A percentile compares a stretch with the other conserved stretches of the same genome.
Conservation (phyloP, 2,888 invertebrate species). For the Pollenia griseotomentosa region DNA sequence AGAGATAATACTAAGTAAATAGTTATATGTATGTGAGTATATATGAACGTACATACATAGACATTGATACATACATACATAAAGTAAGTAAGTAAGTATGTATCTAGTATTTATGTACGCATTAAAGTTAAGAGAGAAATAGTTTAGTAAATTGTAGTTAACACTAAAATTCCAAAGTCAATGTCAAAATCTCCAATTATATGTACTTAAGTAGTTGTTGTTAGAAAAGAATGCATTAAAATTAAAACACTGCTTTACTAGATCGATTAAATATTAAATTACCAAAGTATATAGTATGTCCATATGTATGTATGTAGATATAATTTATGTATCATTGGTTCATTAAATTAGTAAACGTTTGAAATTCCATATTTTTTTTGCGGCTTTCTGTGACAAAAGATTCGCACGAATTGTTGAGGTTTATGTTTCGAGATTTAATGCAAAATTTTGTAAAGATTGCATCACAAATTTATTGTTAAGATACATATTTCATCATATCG, state of each 20-base stretch:
- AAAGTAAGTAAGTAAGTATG: background rate
- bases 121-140: too few relatives aligned
- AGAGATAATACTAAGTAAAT: background rate
- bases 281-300: too few relatives aligned
- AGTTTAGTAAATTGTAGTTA: background rate
- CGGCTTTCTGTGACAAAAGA: slow-evolving; percentile 20
- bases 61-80: background rate
- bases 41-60: too few relatives aligned
- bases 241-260: background rate
- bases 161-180: slow-evolving; percentile 22
- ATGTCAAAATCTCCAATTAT: slow-evolving; percentile 18
- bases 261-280: background rate
- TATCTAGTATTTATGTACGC: background rate
- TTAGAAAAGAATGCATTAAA: background rate
- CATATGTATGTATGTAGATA: background rate
- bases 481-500: background rate
- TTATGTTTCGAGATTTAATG: slow-evolving; percentile 20
- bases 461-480: background rate
- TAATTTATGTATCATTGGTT: background rate
- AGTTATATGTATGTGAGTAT: too few relatives aligned
- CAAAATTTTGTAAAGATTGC: slow-evolving; percentile 6
- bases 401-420: slow-evolving; percentile 25
- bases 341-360: slow-evolving; percentile 6
- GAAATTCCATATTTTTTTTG: slow-evolving; percentile 28
- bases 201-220: background rate